Base-by-base conservation (phyloP, 2,113 vertebrate species). In the Dolichallabes microphthalmus region DNA sequence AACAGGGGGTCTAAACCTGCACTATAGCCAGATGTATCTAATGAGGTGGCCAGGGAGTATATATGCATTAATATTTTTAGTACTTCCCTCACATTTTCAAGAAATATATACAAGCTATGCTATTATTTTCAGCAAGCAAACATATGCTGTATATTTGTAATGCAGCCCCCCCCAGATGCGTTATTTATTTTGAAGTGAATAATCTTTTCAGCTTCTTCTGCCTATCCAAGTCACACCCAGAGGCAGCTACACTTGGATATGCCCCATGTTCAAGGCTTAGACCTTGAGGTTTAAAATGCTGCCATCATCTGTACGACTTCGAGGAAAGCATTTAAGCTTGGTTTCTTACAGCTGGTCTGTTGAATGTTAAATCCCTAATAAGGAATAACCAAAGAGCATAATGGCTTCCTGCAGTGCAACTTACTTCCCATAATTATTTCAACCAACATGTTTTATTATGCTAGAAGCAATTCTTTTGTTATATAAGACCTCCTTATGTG, bases 341-440 rank as follows among this genome's bases (percentile, higher is more conserved):
- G 25, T 53, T 76, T 76, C 2, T 76, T 76, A 30, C 7, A 53
- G 25, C 50, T 76, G 73, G 50, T 22, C 1, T n/a, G 71, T 52
- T 74, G 71, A 4, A 5, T 76, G 39, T n/a, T 53, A 76, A 53
- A 27, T 27, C 50, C 69, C 14, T 76, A 53, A 19, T 52, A 76
- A 53, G 50, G 53, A 76, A 76, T 53, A 76, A 4, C 45, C 45
- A 53, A 19, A 53, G 3, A 52, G n/a, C 12, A 75, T 39, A 27
- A 30, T 76, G 50, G 50, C 73, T 27, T 76, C 50, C 50, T 76
- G 73, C 6, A 76, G 50, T 76, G 39, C 73, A 55, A 53, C 6
- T 55, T 53, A 53, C 50, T 74, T 74, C 39, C 12, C 22, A n/a
- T 74, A 74, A 76, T 76, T 53, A 76, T 76, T 76, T 30, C n/a